Evolutionary conservation across 2,888 invertebrate species (phyloP), one percentile per base, ranked within the genome.

Genomic region (Periphyllus acericola): DNA sequence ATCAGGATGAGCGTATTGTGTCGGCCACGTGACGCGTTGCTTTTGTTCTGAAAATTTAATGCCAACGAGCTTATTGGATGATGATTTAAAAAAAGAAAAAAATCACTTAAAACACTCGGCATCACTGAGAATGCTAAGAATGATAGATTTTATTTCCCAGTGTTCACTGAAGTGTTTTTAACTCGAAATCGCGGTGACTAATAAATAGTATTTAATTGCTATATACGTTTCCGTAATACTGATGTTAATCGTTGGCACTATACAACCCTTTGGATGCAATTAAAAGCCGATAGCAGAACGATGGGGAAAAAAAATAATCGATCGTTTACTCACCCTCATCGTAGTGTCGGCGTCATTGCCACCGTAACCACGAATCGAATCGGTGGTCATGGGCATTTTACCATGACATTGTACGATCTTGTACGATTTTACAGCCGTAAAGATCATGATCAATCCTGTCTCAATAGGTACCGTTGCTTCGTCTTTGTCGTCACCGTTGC

Each of bases 401-500:
- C 40, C 29, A 68, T 32, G 66, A 55, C 34, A n/a, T 68, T 34
- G 52, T 17, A 52, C 32, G n/a, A 66, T 29, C 40, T 21, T 11
- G 29, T 32, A 46, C 32, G 32, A 32, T 66, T 66, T 76, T 17
- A 17, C 40, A 75, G 83, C 32, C 32, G 66, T 32, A 66, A 32
- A 40, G 40, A 84, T 66, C 84, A 85, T 52, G 83, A 40, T 40
- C 40, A 29, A 83, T 75, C 40, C 34, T 60, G 74, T 72, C 83
- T 75, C 36, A 52, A 60, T n/a, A 11, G 34, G 55, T 55, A 74
- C 36, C 36, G 60, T 74, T 71, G 46, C 14, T 68, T 46, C 34
- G 25, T 29, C 32, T 46, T n/a, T 34, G 40, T 83, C 74, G 74
- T 83, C 74, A 21, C 74, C 74, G 83, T 60, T 83, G 84, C 84